These are phyloP conservation scores for Epinephelus coioides DNA, from an alignment of 2,797 vertebrate species.

Conservation along the genomic window DNA sequence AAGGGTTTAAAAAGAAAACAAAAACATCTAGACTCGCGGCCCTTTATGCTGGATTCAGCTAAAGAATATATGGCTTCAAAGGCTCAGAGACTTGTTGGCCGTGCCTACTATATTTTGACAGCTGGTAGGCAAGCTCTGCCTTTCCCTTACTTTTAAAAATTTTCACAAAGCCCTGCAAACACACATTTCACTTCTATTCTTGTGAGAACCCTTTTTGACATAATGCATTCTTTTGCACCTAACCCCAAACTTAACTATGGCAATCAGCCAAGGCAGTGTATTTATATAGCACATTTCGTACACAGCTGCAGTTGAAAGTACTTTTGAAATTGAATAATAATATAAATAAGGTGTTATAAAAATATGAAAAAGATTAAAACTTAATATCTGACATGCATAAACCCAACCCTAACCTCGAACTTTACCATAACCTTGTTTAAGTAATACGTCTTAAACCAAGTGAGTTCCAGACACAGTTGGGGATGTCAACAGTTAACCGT, in stretches of 20 bases:
- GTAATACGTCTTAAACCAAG: not conserved
- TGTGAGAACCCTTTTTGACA: conserved; percentile 8
- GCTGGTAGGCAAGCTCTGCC: conserved; percentile 33
- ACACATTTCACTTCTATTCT: conserved; percentile 10
- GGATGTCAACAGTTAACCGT: too few relatives aligned
- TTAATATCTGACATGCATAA: not conserved
- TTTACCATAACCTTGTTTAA: not conserved
- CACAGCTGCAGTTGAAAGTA: not conserved
- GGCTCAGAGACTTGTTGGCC: conserved; percentile 24
- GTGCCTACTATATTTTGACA: conserved; percentile 44
- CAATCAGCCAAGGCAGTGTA: not conserved
- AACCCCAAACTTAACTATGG: not conserved
- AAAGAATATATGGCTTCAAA: conserved; percentile 44
- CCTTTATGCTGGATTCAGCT: conserved; percentile 25
- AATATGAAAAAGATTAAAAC: not conserved
- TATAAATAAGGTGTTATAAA: not conserved
- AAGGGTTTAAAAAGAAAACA: conserved; percentile 35
- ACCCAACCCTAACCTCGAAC: too few relatives aligned
- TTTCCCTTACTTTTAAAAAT: conserved; percentile 23
- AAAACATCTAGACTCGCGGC: conserved; percentile 30
- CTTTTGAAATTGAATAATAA: not conserved
- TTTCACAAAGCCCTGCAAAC: conserved; percentile 11
- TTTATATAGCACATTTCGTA: not conserved
- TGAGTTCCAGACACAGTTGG: not conserved
- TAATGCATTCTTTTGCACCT: not conserved